Conservation (phyloP, 2,888 invertebrate species). For the Synergus japonicus region DNA sequence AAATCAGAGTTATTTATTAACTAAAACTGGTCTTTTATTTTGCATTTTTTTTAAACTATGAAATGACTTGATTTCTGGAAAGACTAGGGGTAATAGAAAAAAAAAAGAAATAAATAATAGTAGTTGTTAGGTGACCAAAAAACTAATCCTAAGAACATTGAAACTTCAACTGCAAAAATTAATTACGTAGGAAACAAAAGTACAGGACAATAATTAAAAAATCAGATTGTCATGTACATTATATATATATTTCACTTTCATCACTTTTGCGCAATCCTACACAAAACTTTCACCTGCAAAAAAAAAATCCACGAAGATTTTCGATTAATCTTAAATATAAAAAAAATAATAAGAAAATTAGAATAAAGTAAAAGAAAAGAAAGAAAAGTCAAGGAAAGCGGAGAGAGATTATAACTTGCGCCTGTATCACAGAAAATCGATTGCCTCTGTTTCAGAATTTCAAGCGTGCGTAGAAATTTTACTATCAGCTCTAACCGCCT, state of each 20-base stretch:
- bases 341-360: not conserved
- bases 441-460: not conserved
- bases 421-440: conserved; percentile 16
- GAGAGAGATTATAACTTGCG: conserved; percentile 3
- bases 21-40: not conserved
- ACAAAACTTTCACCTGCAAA: not conserved
- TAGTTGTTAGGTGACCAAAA: too few relatives aligned
- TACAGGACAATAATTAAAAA: not conserved
- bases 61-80: too few relatives aligned
- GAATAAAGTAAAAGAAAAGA: not conserved
- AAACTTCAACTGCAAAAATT: too few relatives aligned
- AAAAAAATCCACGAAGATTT: not conserved
- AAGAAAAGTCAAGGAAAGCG: conserved; percentile 4
- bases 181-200: too few relatives aligned
- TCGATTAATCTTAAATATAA: not conserved
- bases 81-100: too few relatives aligned
- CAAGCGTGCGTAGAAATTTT: not conserved
- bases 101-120: not conserved
- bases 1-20: conserved; percentile 27
- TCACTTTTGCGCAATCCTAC: not conserved
- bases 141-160: too few relatives aligned
- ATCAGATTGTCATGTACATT: conserved; percentile 26
- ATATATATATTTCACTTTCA: conserved; percentile 33
- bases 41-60: not conserved
- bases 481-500: not conserved